Conservation (phyloP, 2,113 vertebrate genomes). For the Cyrtonyx montezumae region DNA sequence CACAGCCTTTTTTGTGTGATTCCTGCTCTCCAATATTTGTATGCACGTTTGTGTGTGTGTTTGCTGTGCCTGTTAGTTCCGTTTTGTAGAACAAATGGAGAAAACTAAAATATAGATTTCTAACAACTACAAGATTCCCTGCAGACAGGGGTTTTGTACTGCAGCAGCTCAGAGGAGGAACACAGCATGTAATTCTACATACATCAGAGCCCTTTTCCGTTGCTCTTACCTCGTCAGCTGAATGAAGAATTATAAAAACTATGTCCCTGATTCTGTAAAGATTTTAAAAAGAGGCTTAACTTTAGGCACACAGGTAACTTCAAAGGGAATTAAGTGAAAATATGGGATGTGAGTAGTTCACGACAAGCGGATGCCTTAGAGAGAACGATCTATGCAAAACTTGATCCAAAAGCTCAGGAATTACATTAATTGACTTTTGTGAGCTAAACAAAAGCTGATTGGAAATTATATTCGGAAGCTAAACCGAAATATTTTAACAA, state of each 20-base stretch:
- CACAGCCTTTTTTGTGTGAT: not conserved
- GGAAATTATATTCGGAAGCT: not conserved
- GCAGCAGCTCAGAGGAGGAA: conserved; percentile 32
- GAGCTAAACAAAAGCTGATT: conserved; percentile 47
- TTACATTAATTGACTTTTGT: conserved; percentile 10
- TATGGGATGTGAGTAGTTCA: not conserved
- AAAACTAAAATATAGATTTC: conserved; percentile 52
- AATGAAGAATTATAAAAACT: conserved; percentile 51
- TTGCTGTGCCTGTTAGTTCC: conserved; percentile 36
- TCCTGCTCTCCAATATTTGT: conserved; percentile 2
- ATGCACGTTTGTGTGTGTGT: not conserved
- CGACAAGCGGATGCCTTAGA: conserved; percentile 20
- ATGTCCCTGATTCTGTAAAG: conserved; percentile 39
- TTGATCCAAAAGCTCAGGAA: conserved; percentile 41
- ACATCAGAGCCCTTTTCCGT: conserved; percentile 37
- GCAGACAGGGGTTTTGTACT: conserved; percentile 40
- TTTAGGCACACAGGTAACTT: conserved; percentile 52
- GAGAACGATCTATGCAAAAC: conserved; percentile 9
- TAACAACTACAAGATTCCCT: conserved; percentile 52
- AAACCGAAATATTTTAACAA: not conserved
- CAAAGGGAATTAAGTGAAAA: conserved; percentile 59
- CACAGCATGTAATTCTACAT: conserved; percentile 52
- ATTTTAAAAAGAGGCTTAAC: conserved; percentile 59
- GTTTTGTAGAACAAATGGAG: conserved; percentile 53
- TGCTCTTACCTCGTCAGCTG: conserved; percentile 44